Evolutionary conservation across 2,797 vertebrate species (phyloP).

Genomic region (Sebastes minor): DNA sequence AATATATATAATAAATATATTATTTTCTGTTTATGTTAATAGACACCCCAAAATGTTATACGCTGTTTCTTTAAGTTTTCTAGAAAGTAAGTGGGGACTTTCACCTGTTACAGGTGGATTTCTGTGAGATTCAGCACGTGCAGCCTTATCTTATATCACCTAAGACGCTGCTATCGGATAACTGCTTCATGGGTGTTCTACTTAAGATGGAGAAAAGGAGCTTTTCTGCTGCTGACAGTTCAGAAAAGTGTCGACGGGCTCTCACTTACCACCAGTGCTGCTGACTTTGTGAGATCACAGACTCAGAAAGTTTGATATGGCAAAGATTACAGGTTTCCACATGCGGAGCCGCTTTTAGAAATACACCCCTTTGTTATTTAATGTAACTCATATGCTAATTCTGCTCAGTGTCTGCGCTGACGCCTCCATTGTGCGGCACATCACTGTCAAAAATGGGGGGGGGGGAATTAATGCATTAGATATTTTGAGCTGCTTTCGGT

Average conservation of each 20-base stretch:
- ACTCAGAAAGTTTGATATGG: not conserved
- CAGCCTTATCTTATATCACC: not conserved
- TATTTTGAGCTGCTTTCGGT: slow-evolving; percentile 19
- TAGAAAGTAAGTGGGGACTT: not conserved
- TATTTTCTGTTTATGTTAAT: too few relatives aligned
- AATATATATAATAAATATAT: too few relatives aligned
- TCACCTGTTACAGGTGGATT: not conserved
- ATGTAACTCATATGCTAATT: slow-evolving; percentile 42
- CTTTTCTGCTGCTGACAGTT: not conserved
- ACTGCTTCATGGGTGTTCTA: not conserved
- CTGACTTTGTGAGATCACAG: slow-evolving; percentile 4
- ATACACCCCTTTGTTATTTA: slow-evolving; percentile 1
- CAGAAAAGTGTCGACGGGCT: not conserved
- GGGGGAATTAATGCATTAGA: not conserved
- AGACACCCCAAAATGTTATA: too few relatives aligned
- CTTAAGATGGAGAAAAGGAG: not conserved
- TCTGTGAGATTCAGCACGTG: not conserved
- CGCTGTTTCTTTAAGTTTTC: not conserved
- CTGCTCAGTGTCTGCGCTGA: not conserved
- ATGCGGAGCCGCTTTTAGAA: not conserved
- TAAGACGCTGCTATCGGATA: not conserved
- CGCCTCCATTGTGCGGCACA: slow-evolving; percentile 16
- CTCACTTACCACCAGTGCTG: not conserved
- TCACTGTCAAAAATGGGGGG: slow-evolving; percentile 3
- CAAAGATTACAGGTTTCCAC: not conserved